phyloP scores from a whole-genome alignment of 2,113 vertebrate genomes.

The Mirza zaza region DNA sequence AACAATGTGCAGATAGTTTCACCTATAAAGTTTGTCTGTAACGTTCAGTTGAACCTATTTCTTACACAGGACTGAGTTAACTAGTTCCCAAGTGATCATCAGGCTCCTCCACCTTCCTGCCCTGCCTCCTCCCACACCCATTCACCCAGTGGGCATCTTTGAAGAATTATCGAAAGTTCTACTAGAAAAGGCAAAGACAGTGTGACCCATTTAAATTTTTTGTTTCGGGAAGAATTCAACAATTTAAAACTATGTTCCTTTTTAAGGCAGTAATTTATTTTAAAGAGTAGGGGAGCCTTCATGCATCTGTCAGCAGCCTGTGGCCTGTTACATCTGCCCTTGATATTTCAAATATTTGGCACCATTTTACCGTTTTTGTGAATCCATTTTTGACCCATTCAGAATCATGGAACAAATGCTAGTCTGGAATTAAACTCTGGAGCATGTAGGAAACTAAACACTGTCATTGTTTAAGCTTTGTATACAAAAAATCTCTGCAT shows the following conservation, averaged over 20 bases:
- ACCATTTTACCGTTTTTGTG: not conserved
- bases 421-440: constrained; percentile 29
- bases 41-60: not conserved
- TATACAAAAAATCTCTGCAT: not conserved
- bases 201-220: constrained; percentile 46
- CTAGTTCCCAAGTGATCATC: not conserved
- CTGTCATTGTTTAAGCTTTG: not conserved
- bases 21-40: not conserved
- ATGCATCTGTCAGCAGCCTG: constrained; percentile 53
- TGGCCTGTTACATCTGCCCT: constrained; percentile 58
- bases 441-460: not conserved
- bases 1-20: not conserved
- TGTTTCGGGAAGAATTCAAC: constrained; percentile 44
- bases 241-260: constrained; percentile 25
- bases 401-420: constrained; percentile 34
- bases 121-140: not conserved
- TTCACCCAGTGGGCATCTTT: not conserved
- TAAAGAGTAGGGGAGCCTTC: constrained; percentile 11
- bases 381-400: constrained; percentile 40
- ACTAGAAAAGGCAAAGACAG: constrained; percentile 33
- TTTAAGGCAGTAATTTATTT: constrained; percentile 43
- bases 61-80: not conserved
- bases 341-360: constrained; percentile 66
- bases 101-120: not conserved
- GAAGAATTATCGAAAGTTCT: not conserved